Percentiles rank a stretch among this genome's conserved stretches.
Evolutionary conservation across 2,888 invertebrate species (phyloP).

Genomic region (Brenthis daphne): DNA sequence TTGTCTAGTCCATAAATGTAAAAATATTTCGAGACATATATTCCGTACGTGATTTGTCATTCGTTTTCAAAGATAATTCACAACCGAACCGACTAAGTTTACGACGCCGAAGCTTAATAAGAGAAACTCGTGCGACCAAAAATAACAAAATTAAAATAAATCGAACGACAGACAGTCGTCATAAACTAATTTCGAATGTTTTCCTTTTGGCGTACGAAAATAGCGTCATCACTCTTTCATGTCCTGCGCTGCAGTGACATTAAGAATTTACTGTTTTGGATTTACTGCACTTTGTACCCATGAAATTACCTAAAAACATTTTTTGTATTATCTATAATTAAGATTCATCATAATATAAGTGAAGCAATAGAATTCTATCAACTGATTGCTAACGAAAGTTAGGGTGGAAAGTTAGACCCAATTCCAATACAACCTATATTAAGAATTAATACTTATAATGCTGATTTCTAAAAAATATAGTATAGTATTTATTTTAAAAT

Average conservation of each 20-base stretch:
- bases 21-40: slow-evolving; percentile 44
- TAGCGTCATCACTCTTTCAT: slow-evolving; percentile 81
- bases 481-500: too few relatives aligned
- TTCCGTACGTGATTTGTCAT: slow-evolving; percentile 66
- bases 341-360: too few relatives aligned
- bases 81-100: slow-evolving; percentile 68
- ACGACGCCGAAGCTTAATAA: slow-evolving; percentile 71
- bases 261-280: slow-evolving; percentile 72
- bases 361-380: too few relatives aligned
- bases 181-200: slow-evolving; percentile 82
- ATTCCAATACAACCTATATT: too few relatives aligned
- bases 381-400: too few relatives aligned
- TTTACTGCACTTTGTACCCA: slow-evolving; percentile 48
- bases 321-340: neutral
- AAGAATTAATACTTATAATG: too few relatives aligned
- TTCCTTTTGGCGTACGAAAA: slow-evolving; percentile 79
- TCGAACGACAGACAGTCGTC: slow-evolving; percentile 82
- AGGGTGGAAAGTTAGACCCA: too few relatives aligned
- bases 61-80: slow-evolving; percentile 68
- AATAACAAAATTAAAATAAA: slow-evolving; percentile 82
- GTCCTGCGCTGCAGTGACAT: slow-evolving; percentile 74
- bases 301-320: slow-evolving; percentile 16
- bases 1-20: slow-evolving; percentile 21
- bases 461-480: too few relatives aligned
- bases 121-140: slow-evolving; percentile 67